Evolutionary conservation across 1,140 invertebrate species (phyloP), one percentile per base, ranked within the genome.

Genomic region (Cyclargus thomasi): DNA sequence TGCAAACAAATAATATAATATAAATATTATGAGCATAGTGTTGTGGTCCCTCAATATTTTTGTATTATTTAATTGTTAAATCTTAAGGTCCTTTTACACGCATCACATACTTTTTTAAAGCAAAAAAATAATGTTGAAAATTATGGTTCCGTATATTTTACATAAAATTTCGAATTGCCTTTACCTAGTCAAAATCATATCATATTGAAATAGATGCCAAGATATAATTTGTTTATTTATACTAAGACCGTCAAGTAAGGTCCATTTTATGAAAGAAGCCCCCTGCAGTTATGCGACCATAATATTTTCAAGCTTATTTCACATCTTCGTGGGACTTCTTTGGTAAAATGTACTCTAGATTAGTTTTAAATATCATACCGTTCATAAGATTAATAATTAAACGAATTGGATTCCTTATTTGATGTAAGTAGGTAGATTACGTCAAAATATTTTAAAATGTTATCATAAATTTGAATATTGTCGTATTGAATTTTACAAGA

Each of bases 141-240:
- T 8, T 47, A 47, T 47, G 39, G 14, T 47, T 8, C 39, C 39
- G 0, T 8, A 47, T 14, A 14, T 47, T 8, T 47, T 47, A 47
- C 11, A 14, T 47, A 47, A 47, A 47, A 47, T 47, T 47, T 11
- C 39, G 14, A 47, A 47, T 47, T 47, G 3, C 8, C 10, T 7
- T 47, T 47, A 47, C 6, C 39, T 35, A 35, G 53, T 59, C 55
- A 18, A 59, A 59, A 59, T 59, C 55, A 59, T 59, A 59, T 59
- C 55, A 59, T 59, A 59, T 59, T 59, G 18, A 59, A 21, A 59
- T 59, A 59, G 55, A 18, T 47, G 39, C 39, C 39, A 47, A 47
- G 39, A 47, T 47, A 47, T 47, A 14, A 16, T 47, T 8, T 47
- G 14, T 47, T 47, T 47, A 47, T 47, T 8, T 47, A 47, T 0